Base-by-base conservation (phyloP, 2,113 vertebrate species). In the Dipodomys merriami region DNA sequence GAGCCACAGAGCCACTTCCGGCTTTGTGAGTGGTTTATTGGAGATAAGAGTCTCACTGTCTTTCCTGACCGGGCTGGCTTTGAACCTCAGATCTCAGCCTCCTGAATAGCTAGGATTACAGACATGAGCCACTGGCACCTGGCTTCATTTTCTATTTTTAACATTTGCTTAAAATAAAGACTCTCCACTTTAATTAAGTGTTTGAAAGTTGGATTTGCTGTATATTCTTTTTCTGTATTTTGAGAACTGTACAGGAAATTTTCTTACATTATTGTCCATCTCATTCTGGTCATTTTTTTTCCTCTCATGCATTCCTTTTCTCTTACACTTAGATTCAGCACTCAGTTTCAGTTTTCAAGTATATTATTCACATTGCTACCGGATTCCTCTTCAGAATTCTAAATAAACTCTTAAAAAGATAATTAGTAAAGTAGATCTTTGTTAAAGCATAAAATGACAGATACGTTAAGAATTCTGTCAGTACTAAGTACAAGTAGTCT, bases 331-430 rank as follows among this genome's bases (percentile, higher is more conserved):
- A 97, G 67, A 97, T 97, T 91, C 53, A 96, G 84, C 39, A 39
- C 39, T 39, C 39, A 39, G 67, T 97, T 97, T 91, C 16, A 96
- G 84, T 97, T 97, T 97, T 97, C 92, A 98, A 97, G 96, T 95
- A 91, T 96, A 96, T 57, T 98, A 93, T 97, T 97, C 95, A 96
- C 46, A 18, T 80, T 97, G 91, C 97, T 96, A 91, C 91, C 95
- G 97, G 89, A 86, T 85, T 94, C 49, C 91, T 96, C 62, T 97
- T 96, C 90, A 96, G 91, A 97, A 95, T 96, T 86, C 90, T 95
- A 93, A 97, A 95, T 76, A 33, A 53, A 25, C 94, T 97, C 91
- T 82, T 95, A 96, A 96, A 96, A 97, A 79, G 91, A 79, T 79
- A 96, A 90, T 96, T 30, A 74, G 16, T 68, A 91, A 71, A 87